Evolutionary conservation across 30 jellyfish, hydroid and myxozoan genomes (phyloP), one percentile per base, ranked within the genome.

Genomic region (Hydra vulgaris): DNA sequence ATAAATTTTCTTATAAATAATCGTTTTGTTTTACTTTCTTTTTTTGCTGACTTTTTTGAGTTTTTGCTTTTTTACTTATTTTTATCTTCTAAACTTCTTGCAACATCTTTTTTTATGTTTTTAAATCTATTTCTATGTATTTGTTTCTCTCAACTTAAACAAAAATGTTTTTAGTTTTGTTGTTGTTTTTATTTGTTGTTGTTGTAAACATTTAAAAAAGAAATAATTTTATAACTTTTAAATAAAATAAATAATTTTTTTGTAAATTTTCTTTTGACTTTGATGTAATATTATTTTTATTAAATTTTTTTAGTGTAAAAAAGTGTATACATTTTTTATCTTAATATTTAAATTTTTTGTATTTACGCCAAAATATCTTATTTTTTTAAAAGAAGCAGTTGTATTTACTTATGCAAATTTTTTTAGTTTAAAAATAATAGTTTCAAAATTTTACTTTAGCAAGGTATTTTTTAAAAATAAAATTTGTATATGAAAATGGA

Each of bases 1-100:
- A 66, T 12, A 82, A 22, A 4, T 80, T 80, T 22, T 80, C 87
- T 22, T 80, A 56, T 72, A 25, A 16, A 68, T 68, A 16, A 68
- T 3, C 8, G 75, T 16, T 68, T 40, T 40, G 61, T 40, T 40
- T 5, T 40, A 40, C 5, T 3, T 12, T 3, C 8, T 40, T 40
- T 40, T 40, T 40, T 12, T 3, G 8, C 5, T 5, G 61, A 12
- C 61, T 40, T 40, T 40, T 12, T 40, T 40, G 12, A 12, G 12
- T 40, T 40, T 3, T 40, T 40, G 12, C 61, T 12, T 40, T 40
- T n/a, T n/a, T n/a, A n/a, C n/a, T n/a, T n/a, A n/a, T n/a, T n/a
- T n/a, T n/a, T n/a, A n/a, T n/a, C n/a, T n/a, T n/a, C n/a, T n/a
- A n/a, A n/a, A n/a, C n/a, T n/a, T n/a, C n/a, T n/a, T n/a, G n/a